Evolutionary conservation across 2,113 vertebrate species (phyloP), one percentile per base, ranked within the genome.

Genomic region (Hydrolagus affinis): DNA sequence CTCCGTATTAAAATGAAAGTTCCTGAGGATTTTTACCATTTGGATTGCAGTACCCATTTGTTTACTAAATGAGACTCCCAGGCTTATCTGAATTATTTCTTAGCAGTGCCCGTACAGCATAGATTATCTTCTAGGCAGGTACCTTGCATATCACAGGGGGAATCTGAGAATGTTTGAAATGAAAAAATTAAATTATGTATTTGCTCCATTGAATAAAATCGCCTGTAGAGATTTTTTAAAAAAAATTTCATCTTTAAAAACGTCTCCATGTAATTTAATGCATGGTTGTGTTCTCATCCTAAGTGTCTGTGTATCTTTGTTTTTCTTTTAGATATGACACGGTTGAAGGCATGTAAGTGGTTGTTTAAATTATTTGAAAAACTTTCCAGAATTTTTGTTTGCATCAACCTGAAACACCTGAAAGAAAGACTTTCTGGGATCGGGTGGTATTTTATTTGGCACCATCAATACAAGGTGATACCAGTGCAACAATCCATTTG

Each of bases 341-440:
- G 93, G 94, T 95, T 95, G 95, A 97, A 94, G 95, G 96, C 95
- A 96, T 96, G 94, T 97, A 97, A 96, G 95, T 96, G 95, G 92
- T 94, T 89, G 90, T 94, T 93, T 95, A 90, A 91, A 88, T 92
- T 92, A 91, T 93, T 91, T 89, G 32, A 90, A 90, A 91, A 88
- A 87, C 85, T 88, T 89, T 88, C 30, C 11, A 17, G 25, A 83
- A 83, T 28, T 30, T 23, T 32, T 68, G 19, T 83, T 32, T 66
- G 78, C 60, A 68, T 11, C 60, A 68, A 83, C 28, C 66, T 66
- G 62, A 83, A 83, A 62, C 60, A 68, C 25, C 17, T 25, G 14
- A 78, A 78, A 25, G 32, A 32, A 11, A 19, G 21, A 32, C 25
- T 83, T 66, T 30, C 62, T 28, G 62, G 15, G 60, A 32, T 80